Conservation (phyloP, 1,140 invertebrate genomes). For the Homarus americanus region DNA sequence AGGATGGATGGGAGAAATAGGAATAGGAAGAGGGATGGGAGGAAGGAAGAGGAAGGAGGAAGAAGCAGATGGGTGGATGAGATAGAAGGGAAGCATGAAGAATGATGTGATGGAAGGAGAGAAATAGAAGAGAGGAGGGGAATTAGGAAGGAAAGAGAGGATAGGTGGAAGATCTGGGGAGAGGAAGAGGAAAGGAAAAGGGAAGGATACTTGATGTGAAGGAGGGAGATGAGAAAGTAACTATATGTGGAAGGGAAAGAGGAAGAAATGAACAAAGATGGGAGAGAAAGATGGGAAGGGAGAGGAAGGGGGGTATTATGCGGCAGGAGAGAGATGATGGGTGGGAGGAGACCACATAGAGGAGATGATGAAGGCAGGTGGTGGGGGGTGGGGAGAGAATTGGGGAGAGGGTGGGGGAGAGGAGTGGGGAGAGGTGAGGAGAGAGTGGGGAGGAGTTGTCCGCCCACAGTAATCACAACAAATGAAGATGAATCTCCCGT, state of each 20-base stretch:
- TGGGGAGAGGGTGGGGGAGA: neutral
- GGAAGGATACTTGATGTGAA: neutral
- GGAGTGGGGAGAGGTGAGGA: neutral
- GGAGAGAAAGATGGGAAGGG: neutral
- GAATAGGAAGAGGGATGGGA: neutral
- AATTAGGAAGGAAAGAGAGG: too few species aligned
- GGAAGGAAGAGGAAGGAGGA: neutral
- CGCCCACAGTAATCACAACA: too few species aligned
- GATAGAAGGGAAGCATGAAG: neutral
- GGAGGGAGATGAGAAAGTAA: neutral
- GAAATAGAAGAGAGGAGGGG: too few species aligned
- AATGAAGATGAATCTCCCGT: too few species aligned
- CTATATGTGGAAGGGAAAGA: neutral
- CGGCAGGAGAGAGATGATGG: neutral
- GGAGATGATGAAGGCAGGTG: neutral
- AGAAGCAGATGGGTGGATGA: neutral
- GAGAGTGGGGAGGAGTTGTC: neutral
- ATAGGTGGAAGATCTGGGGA: neutral
- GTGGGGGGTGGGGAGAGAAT: neutral
- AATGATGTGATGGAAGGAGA: neutral
- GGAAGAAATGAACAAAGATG: neutral
- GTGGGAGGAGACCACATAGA: neutral
- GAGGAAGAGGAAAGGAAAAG: neutral
- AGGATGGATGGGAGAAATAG: neutral
- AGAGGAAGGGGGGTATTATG: neutral